Base-by-base conservation (phyloP, 2,888 invertebrate genomes). In the Suillia variegata region DNA sequence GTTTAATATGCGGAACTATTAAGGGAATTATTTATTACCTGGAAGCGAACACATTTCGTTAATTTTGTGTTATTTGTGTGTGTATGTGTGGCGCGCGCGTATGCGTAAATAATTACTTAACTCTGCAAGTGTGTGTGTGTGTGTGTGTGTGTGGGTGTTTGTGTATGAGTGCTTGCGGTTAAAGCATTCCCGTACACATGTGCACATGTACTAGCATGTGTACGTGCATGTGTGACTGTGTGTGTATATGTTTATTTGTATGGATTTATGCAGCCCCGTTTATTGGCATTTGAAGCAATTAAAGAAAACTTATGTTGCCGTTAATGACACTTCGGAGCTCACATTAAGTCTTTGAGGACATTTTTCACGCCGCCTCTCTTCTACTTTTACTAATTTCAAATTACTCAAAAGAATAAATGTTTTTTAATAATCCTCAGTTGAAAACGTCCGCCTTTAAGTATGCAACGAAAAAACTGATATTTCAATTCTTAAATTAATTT, bases 11-110 rank as follows among this genome's bases (percentile, higher is more conserved):
- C 47, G 56, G 38, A 33, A 42, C 61, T 52, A 54, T 51, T 53
- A 52, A 58, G 50, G 34, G 56, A 58, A 60, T 60, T 60, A 60
- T 63, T 58, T 63, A 63, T 60, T 58, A 63, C 60, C 58, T 55
- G 55, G 26, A 60, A 55, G 49, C 56, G n/a, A n/a, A n/a, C n/a
- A 31, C 52, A 54, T 34, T 56, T 54, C 53, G 59, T 54, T 59
- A 33, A 54, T 59, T 42, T 56, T 17, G 48, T 24, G 20, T 45
- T 20, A 59, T 52, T 24, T 62, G 42, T 17, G 1, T 54, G 26
- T 10, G 26, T 10, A 10, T 10, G 34, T 22, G 24, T 54, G 48
- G 26, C 26, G 26, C 26, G 26, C 26, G 34, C 26, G 24, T 54
- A 50, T 47, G 59, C 49, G 56, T 51, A 52, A 57, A 54, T 57